Base-by-base conservation (phyloP, 2,888 invertebrate genomes). In the Frankliniella fusca region DNA sequence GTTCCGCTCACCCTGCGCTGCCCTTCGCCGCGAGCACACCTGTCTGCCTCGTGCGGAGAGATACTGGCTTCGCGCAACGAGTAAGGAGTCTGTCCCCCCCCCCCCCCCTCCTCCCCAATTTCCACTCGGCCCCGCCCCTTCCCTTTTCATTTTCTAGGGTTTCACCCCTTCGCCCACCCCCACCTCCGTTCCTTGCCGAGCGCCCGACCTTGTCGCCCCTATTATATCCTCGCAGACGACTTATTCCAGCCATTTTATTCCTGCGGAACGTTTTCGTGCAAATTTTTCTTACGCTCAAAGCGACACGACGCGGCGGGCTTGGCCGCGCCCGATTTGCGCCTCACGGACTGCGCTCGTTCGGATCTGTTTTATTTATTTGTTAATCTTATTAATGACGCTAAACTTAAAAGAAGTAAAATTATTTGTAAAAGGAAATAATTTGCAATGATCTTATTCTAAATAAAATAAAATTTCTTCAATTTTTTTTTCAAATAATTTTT, bases 161-260 rank as follows among this genome's bases (percentile, higher is more conserved):
- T 61, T 61, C 61, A 61, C 61, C 61, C 61, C 20, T 61, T 18
- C 54, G 5, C 54, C 54, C 61, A 7, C 61, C 12, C 61, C 61
- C 61, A 1, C 61, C 61, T 7, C 61, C 61, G 61, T n/a, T 18
- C 61, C 61, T 20, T 5, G 61, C 7, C 61, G 61, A 7, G 23
- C 70, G 23, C 70, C 15, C 70, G 70, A 27, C 70, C 27, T 23
- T 76, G 27, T 23, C 70, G 20, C 70, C 70, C 70, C 70, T 76
- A 76, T 76, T 76, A 76, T 76, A 76, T 76, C 70, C 70, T 76
- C 70, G 70, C 70, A 76, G 70, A 76, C 70, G 70, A 76, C 70
- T 76, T 76, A 76, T 76, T 76, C 70, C 70, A 23, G 3, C 70
- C 70, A 76, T 76, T 76, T 76, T 76, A 76, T 76, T 76, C 70